phyloP scores from a whole-genome alignment of 2,113 vertebrate species.

The Platichthys flesus region DNA sequence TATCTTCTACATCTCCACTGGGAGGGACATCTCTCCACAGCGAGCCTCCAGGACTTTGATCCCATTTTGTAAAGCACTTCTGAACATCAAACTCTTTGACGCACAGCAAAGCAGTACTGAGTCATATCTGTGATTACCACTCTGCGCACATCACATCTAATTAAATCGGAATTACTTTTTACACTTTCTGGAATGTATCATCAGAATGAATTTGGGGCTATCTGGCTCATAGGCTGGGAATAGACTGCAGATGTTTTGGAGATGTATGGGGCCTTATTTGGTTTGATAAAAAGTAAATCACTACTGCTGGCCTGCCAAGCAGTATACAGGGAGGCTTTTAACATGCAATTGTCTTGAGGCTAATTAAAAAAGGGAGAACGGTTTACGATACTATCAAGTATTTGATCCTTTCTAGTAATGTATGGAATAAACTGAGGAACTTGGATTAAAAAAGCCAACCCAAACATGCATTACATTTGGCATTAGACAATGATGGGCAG shows the following conservation, averaged over 20 bases:
- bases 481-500: neutral
- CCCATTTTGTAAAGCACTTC: constrained; percentile 31
- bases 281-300: constrained; percentile 44
- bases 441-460: neutral
- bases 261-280: constrained; percentile 19
- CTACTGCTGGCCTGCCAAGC: constrained; percentile 22
- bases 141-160: constrained; percentile 29
- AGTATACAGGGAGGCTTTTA: constrained; percentile 15
- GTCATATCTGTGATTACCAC: constrained; percentile 42
- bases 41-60: constrained; percentile 14
- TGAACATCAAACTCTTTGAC: constrained; percentile 26
- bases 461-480: neutral
- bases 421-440: neutral
- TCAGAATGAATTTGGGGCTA: constrained; percentile 56
- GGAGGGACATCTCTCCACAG: constrained; percentile 10
- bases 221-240: constrained; percentile 22
- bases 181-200: constrained; percentile 36
- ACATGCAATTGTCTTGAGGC: neutral
- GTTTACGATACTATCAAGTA: neutral
- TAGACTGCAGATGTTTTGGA: constrained; percentile 16
- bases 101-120: neutral
- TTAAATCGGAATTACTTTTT: constrained; percentile 31
- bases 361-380: constrained; percentile 30
- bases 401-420: neutral
- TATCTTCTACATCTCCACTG: constrained; percentile 9